Base-by-base conservation (phyloP, 2,797 vertebrate genomes). In the Pelochelys cantorii region DNA sequence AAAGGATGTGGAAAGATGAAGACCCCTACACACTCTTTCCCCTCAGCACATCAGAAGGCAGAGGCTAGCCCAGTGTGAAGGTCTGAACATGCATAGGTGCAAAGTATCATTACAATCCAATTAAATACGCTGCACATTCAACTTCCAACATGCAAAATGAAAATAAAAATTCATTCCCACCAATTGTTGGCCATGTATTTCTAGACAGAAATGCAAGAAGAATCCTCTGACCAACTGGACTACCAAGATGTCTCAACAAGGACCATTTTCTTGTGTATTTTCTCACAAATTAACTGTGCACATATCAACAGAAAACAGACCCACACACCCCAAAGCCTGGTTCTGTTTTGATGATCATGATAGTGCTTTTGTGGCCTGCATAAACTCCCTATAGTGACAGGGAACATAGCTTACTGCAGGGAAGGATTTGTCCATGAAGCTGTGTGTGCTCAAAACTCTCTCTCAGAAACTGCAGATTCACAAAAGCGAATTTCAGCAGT, bases 31-130 rank as follows among this genome's bases (percentile, higher is more conserved):
- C 59, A 17, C 5, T 80, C 42, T 52, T 31, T 77, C 79, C 4
- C 53, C 53, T 59, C 79, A 27, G 3, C 55, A 53, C 86, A 75
- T 0, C 1, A 1, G 17, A 54, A 0, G 1, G 52, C 1, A 60
- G 10, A 48, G 88, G 5, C 55, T n/a, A 88, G 59, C 2, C 23
- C 79, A 68, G 82, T 74, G 75, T 0, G 1, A 31, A 3, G 0
- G 7, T 48, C 55, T 80, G 34, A 31, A 75, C 77, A 42, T 13
- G 2, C 57, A 71, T 1, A 5, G 9, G 6, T 0, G 23, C 31
- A 79, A 60, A 2, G 0, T 1, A 23, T 34, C 54, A 12, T 31
- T 22, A 10, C 54, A 0, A 53, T 12, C 37, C 85, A 54, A 62
- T 59, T 84, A 52, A n/a, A 83, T 5, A 79, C n/a, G 37, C 1